These are phyloP conservation scores for Dusona sp. DNA, from an alignment of 2,888 invertebrate genomes.

Conservation along the genomic window DNA sequence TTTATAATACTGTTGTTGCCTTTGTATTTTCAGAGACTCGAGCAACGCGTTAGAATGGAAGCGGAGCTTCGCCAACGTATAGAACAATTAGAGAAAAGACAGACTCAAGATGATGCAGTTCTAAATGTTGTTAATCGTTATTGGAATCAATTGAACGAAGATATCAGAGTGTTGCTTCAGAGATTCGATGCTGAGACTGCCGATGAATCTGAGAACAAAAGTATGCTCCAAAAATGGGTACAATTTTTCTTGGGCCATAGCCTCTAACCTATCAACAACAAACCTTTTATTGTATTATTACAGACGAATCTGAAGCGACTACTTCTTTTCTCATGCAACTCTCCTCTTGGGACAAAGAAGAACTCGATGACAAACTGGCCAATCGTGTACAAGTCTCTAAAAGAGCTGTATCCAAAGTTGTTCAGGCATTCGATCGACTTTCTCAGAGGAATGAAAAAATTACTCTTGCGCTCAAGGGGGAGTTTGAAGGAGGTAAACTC, in stretches of 20 bases:
- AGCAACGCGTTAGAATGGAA: constrained; percentile 95
- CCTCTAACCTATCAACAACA: not conserved
- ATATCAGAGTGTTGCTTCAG: constrained; percentile 96
- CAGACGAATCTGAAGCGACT: constrained; percentile 98
- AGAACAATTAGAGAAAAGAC: constrained; percentile 96
- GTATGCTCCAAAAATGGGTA: constrained; percentile 85
- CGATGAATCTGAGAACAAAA: constrained; percentile 97
- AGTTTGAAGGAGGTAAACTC: constrained; percentile 89
- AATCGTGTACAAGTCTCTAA: constrained; percentile 98
- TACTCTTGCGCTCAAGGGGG: constrained; percentile 94
- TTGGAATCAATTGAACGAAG: constrained; percentile 99
- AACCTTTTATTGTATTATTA: constrained; percentile 1
- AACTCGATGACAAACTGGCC: constrained; percentile 97
- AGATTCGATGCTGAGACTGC: constrained; percentile 99
- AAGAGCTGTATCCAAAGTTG: constrained; percentile 97
- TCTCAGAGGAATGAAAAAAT: constrained; percentile 98
- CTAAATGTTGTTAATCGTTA: constrained; percentile 98
- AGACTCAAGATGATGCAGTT: constrained; percentile 98
- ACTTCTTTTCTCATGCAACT: constrained; percentile 97
- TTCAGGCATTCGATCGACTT: constrained; percentile 97
- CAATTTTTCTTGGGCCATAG: not conserved
- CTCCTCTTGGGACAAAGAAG: constrained; percentile 99
- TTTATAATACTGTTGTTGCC: not conserved
- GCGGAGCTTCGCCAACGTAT: constrained; percentile 95
- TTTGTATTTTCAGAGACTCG: constrained; percentile 89